Percentiles rank a stretch among this genome's conserved stretches.
phyloP scores from a whole-genome alignment of 2,888 invertebrate genomes.

The Eristalis tenax region DNA sequence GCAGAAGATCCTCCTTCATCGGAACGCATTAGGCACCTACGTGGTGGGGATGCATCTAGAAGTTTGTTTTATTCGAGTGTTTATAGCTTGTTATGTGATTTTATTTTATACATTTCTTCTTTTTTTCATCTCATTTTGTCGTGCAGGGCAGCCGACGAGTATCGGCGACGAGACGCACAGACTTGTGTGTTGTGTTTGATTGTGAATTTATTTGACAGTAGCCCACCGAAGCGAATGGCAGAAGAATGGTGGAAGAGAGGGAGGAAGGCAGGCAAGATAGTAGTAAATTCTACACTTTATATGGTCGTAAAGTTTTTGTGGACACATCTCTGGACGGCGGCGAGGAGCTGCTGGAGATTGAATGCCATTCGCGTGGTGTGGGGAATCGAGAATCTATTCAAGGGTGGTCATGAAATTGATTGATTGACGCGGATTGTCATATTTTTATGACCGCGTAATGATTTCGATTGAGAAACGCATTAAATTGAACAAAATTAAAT shows the following conservation, averaged over 20 bases:
- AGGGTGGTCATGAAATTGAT: constrained; percentile 55
- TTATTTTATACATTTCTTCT: constrained; percentile 23
- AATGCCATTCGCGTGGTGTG: neutral
- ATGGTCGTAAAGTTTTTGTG: constrained; percentile 64
- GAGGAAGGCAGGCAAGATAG: constrained; percentile 31
- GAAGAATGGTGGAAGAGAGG: neutral
- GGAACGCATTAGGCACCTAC: neutral
- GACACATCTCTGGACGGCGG: neutral
- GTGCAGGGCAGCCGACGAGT: neutral
- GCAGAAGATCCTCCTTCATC: neutral
- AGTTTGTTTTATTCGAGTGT: constrained; percentile 66
- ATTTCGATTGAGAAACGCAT: constrained; percentile 58
- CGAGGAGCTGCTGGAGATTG: neutral
- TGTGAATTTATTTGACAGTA: constrained; percentile 70
- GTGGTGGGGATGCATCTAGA: constrained; percentile 9
- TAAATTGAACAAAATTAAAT: constrained; percentile 48
- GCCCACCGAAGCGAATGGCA: constrained; percentile 16
- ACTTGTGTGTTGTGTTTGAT: constrained; percentile 5
- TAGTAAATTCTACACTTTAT: constrained; percentile 69
- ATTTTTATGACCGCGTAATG: constrained; percentile 61
- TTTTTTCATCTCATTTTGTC: neutral
- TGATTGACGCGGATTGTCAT: constrained; percentile 69
- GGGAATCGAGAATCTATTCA: neutral
- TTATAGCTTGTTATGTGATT: constrained; percentile 59
- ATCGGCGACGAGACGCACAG: neutral